Evolutionary conservation across 2,113 vertebrate genomes (phyloP).

Genomic region (Ariopsis seemanni): DNA sequence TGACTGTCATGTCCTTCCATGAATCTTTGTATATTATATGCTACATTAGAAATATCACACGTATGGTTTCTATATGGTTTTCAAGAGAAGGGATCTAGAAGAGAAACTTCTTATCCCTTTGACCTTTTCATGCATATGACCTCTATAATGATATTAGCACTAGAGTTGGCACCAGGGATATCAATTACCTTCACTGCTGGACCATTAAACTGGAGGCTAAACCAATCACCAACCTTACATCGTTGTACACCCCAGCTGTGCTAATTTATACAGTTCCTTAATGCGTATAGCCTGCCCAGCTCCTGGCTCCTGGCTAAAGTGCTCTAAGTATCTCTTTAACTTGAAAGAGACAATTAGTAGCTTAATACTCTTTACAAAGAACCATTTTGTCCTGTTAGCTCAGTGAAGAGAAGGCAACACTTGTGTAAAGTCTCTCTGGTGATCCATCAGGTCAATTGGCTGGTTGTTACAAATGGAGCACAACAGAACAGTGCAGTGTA

Average conservation of each 20-base stretch:
- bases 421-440: conserved; percentile 39
- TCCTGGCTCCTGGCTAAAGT: conserved; percentile 32
- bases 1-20: conserved; percentile 1
- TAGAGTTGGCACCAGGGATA: conserved; percentile 43
- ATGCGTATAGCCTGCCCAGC: conserved; percentile 29
- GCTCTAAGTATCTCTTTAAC: conserved; percentile 47
- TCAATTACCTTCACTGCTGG: conserved; percentile 49
- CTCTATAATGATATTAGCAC: conserved; percentile 51
- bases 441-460: conserved; percentile 45
- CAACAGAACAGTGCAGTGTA: conserved; percentile 5
- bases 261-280: conserved; percentile 46
- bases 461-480: conserved; percentile 41
- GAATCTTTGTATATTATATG: conserved; percentile 36
- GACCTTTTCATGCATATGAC: conserved; percentile 48
- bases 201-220: conserved; percentile 51
- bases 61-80: conserved; percentile 2
- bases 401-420: conserved; percentile 34
- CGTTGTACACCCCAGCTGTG: conserved; percentile 37
- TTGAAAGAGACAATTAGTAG: conserved; percentile 39
- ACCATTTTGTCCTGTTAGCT: conserved; percentile 45
- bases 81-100: conserved; percentile 21
- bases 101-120: conserved; percentile 3
- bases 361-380: conserved; percentile 43
- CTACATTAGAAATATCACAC: conserved; percentile 19
- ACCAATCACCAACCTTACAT: conserved; percentile 27